These are phyloP conservation scores for Lasioglossum figueresi DNA, from an alignment of 2,888 invertebrate species.

Conservation along the genomic window DNA sequence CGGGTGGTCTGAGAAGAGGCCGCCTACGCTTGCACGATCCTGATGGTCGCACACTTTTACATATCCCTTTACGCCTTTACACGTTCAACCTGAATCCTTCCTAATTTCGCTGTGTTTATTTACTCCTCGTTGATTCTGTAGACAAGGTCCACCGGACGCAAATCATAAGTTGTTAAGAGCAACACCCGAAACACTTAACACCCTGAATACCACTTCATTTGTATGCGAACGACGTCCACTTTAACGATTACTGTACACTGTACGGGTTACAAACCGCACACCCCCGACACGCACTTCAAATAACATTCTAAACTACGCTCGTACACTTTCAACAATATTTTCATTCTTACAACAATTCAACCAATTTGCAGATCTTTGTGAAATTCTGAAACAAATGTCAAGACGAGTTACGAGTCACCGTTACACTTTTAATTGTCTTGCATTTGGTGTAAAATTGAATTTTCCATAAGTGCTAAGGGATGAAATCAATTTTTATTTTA, in stretches of 20 bases:
- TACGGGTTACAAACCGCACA: slow-evolving; percentile 1
- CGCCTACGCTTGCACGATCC: slow-evolving; percentile 50
- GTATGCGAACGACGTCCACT: not conserved
- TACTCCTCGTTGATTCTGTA: slow-evolving; percentile 31
- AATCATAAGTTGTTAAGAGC: slow-evolving; percentile 47
- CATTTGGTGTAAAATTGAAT: not conserved
- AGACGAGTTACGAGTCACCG: too few relatives aligned
- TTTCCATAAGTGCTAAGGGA: not conserved
- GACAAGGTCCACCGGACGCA: slow-evolving; percentile 16
- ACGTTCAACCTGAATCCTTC: slow-evolving; percentile 39
- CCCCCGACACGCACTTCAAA: not conserved
- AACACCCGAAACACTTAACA: slow-evolving; percentile 39
- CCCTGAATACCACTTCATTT: slow-evolving; percentile 36
- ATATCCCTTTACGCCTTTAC: slow-evolving; percentile 17
- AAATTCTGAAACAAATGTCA: too few relatives aligned
- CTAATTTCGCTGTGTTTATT: slow-evolving; percentile 46
- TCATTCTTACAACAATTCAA: not conserved
- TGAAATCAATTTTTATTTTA: too few relatives aligned
- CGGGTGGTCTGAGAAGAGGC: slow-evolving; percentile 54
- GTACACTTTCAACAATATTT: not conserved
- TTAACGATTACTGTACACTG: not conserved
- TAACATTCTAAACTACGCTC: not conserved
- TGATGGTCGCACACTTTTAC: slow-evolving; percentile 19
- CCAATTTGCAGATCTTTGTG: not conserved
- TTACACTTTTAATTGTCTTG: not conserved